phyloP scores from a whole-genome alignment of 2,797 vertebrate genomes.

The Peromyscus melanophrys region DNA sequence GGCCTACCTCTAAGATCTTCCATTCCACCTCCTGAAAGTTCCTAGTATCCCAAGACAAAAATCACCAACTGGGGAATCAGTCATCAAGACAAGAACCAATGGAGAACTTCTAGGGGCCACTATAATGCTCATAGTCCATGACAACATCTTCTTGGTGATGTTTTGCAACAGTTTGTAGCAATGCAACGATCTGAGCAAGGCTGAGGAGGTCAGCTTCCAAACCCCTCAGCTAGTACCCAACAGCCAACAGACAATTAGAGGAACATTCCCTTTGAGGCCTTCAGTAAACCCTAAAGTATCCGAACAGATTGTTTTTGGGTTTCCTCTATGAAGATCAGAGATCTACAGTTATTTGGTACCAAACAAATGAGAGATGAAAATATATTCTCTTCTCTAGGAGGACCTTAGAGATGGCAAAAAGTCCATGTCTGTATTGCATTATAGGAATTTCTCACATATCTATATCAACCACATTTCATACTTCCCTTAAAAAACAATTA shows the following conservation, averaged over 20 bases:
- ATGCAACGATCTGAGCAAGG: not conserved
- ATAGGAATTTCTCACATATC: not conserved
- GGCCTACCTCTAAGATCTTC: no score
- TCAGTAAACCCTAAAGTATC: not conserved
- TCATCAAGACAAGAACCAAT: not conserved
- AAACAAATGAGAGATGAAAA: not conserved
- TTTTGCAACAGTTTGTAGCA: not conserved
- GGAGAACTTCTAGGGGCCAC: not conserved
- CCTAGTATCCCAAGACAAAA: not conserved
- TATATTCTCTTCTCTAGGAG: not conserved
- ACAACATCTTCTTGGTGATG: not conserved
- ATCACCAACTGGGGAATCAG: not conserved
- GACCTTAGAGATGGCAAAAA: not conserved
- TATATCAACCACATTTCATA: not conserved
- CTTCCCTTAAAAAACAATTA: not conserved
- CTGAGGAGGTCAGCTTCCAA: not conserved
- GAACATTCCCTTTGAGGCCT: not conserved
- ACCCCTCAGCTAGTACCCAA: not conserved
- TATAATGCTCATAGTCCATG: not conserved
- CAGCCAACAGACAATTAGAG: not conserved
- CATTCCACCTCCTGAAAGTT: not conserved
- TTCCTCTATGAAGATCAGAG: not conserved
- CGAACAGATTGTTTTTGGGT: not conserved
- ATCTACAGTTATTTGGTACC: not conserved
- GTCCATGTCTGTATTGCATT: not conserved